Base-by-base conservation (phyloP, 2,113 vertebrate genomes). In the Prunella fulvescens region DNA sequence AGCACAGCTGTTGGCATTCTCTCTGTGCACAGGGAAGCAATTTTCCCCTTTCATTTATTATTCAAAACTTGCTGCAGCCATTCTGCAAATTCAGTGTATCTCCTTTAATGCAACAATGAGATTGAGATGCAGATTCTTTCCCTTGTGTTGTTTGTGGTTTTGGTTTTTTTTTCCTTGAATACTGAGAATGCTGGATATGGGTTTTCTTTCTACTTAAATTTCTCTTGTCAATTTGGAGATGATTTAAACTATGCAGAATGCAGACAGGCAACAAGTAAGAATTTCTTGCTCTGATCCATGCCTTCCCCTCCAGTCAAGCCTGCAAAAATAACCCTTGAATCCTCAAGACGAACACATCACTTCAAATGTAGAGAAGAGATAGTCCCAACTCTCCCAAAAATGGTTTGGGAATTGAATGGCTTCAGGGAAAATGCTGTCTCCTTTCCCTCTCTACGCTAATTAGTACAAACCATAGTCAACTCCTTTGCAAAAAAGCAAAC, bases 91-190 rank as follows among this genome's bases (percentile, higher is more conserved):
- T 92, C 92, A 77, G 70, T 91, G 71, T 71, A 81, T 96, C 73
- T 93, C 80, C 89, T 94, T 93, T 77, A 95, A 93, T 45, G 86
- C 95, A 97, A 96, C 74, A 31, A 96, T 96, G 96, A 98, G 97
- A 98, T 67, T 95, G 96, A 97, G 97, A 97, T 95, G 96, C 95
- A 97, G 96, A 97, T 95, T 93, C 85, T 79, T 86, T 77, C 85
- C 73, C 72, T 84, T 50, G 44, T 53, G 28, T 29, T 60, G 10
- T 58, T 48, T 73, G 78, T 71, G 13, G 3, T 5, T 62, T 35
- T 31, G 7, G 3, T 3, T 72, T 69, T 77, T 77, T 87, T 81
- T 78, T 14, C 5, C 33, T 78, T 97, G 80, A 96, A 92, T 95
- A 93, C 45, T 62, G 70, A 97, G 77, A 95, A 95, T 61, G 97